Evolutionary conservation across 1,140 invertebrate species (phyloP).

Genomic region (Aradophagus sp.): DNA sequence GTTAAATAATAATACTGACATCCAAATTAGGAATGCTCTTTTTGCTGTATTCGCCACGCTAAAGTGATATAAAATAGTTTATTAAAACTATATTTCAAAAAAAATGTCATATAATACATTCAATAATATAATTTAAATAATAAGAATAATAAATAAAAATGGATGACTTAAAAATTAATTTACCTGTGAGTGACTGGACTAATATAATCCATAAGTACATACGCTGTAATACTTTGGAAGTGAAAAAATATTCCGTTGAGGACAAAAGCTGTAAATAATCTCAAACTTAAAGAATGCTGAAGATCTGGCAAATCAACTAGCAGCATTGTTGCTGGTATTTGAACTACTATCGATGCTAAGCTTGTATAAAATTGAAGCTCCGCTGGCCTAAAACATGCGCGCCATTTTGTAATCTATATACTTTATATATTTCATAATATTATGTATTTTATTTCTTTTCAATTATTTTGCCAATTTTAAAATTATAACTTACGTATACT

Average conservation of each 20-base stretch:
- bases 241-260: slow-evolving; percentile 90
- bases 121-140: neutral
- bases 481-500: slow-evolving; percentile 82
- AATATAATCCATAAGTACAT: slow-evolving; percentile 90
- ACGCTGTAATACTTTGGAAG: slow-evolving; percentile 90
- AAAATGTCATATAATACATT: slow-evolving; percentile 1
- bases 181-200: slow-evolving; percentile 91
- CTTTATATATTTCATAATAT: too few species aligned
- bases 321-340: slow-evolving; percentile 84
- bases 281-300: slow-evolving; percentile 73
- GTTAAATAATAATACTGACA: slow-evolving; percentile 86
- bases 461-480: neutral
- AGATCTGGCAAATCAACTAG: slow-evolving; percentile 79
- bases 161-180: too few species aligned
- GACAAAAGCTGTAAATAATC: slow-evolving; percentile 79
- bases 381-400: slow-evolving; percentile 82
- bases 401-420: too few species aligned
- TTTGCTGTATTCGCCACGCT: slow-evolving; percentile 92
- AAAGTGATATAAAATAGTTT: slow-evolving; percentile 56
- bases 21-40: slow-evolving; percentile 88
- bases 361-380: slow-evolving; percentile 91
- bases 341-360: slow-evolving; percentile 85
- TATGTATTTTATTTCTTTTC: neutral
- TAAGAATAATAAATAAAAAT: slow-evolving; percentile 1
- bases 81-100: slow-evolving; percentile 13